phyloP scores from a whole-genome alignment of 2,888 invertebrate genomes.

The Carpatolechia fugitivella region DNA sequence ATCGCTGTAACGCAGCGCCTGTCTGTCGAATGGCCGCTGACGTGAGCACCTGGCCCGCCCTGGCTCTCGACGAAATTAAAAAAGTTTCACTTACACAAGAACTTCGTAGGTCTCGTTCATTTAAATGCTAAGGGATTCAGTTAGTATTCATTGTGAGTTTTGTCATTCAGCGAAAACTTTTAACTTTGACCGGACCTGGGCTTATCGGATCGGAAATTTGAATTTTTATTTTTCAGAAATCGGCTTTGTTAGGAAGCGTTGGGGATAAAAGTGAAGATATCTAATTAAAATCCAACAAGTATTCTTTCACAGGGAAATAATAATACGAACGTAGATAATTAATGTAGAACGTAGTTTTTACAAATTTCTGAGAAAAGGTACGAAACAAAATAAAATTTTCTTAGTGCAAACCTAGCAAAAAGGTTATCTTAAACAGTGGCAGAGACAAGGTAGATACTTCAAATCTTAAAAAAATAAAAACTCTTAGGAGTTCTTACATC shows the following conservation, averaged over 20 bases:
- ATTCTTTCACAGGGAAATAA: no score
- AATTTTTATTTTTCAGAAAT: conserved; percentile 29
- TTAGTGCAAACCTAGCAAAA: no score
- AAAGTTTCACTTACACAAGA: conserved; percentile 68
- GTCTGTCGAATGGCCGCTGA: conserved; percentile 63
- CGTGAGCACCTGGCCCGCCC: conserved; percentile 71
- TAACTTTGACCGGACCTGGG: conserved; percentile 45
- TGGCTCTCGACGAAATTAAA: conserved; percentile 72
- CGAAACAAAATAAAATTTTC: no score
- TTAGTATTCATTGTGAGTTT: conserved; percentile 71
- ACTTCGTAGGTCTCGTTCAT: conserved; percentile 64
- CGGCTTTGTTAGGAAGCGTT: background rate
- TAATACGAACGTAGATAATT: no score
- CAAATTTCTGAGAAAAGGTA: no score
- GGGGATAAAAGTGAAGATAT: no score
- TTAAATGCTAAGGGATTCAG: conserved; percentile 72
- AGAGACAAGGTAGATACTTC: no score
- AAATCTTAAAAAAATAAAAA: no score
- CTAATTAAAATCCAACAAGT: no score
- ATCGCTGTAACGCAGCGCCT: conserved; percentile 49
- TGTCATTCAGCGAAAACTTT: conserved; percentile 65
- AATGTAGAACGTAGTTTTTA: no score
- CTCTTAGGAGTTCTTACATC: no score
- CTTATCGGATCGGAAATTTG: conserved; percentile 37
- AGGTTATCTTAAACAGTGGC: no score